Evolutionary conservation across 2,797 vertebrate species (phyloP).

Genomic region (Sebastes itinus): DNA sequence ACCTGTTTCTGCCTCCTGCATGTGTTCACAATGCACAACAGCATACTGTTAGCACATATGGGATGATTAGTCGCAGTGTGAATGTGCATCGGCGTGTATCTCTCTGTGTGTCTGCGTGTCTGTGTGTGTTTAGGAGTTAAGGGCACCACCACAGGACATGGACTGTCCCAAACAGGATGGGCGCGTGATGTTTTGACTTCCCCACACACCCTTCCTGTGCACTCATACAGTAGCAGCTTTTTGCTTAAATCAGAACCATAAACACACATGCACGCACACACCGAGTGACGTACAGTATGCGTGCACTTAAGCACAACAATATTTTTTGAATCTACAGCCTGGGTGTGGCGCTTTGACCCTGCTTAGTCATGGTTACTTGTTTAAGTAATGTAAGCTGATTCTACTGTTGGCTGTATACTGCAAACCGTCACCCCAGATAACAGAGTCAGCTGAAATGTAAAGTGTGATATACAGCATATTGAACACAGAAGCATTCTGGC

Average conservation of each 20-base stretch:
- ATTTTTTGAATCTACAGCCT: constrained; percentile 24
- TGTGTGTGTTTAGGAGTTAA: constrained; percentile 65
- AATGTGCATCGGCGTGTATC: constrained; percentile 28
- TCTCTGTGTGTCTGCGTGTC: neutral
- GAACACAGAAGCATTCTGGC: constrained; percentile 52
- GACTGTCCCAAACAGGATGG: constrained; percentile 88
- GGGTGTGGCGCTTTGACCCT: constrained; percentile 51
- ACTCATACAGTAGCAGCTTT: constrained; percentile 74
- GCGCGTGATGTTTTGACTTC: constrained; percentile 84
- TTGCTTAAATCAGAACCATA: constrained; percentile 56
- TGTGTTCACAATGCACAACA: constrained; percentile 23
- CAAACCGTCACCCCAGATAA: constrained; percentile 44
- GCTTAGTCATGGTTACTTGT: constrained; percentile 61
- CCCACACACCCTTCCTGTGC: constrained; percentile 86
- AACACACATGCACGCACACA: constrained; percentile 17
- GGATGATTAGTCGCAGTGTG: constrained; percentile 60
- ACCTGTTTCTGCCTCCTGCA: constrained; percentile 71
- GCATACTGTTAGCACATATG: constrained; percentile 69
- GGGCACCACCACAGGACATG: constrained; percentile 79
- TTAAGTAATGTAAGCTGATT: constrained; percentile 43
- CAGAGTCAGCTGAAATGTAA: constrained; percentile 67
- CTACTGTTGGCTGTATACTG: constrained; percentile 32
- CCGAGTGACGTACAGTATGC: neutral
- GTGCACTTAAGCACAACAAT: constrained; percentile 5
- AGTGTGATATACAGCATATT: constrained; percentile 66